Base-by-base conservation (phyloP, 2,888 invertebrate genomes). In the Phlogophora meticulosa region DNA sequence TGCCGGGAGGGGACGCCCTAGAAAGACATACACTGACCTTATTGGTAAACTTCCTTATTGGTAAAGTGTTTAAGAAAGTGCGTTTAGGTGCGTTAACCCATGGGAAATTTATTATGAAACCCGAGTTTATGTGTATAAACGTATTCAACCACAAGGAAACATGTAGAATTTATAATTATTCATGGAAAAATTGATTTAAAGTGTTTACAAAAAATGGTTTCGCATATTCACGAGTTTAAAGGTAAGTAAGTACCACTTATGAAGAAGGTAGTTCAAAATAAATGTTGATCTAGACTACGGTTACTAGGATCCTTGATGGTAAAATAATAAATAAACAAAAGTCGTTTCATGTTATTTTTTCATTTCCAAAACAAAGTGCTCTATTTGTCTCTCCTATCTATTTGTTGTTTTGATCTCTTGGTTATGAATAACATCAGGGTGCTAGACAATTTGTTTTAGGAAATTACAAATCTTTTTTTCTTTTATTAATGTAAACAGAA, bases 341-440 rank as follows among this genome's bases (percentile, higher is more conserved):
- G n/a, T 40, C n/a, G 40, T 36, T 40, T 13, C 9, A 24, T 68
- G 43, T 70, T 74, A 49, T 70, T 67, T 24, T 75, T 56, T 51
- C 24, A 75, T 56, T 68, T 49, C 20, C n/a, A 34, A 56, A 55
- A 55, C 13, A 40, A 51, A 69, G 22, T 42, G 43, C n/a, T n/a
- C n/a, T n/a, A n/a, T n/a, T 51, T 11, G 9, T 0, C 17, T 9
- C 28, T 32, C 7, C 43, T 28, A 43, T n/a, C n/a, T n/a, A n/a
- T n/a, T 51, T 68, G 42, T 56, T 51, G 15, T 45, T 75, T 43
- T n/a, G n/a, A 70, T 51, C 20, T 51, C 34, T 73, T 28, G 43
- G 32, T 68, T 55, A 46, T 68, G 34, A 48, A 40, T 34, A 73
- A 5, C 22, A 46, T 24, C 13, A 51, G 2, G 22, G 5, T n/a